Base-by-base conservation (phyloP, 2,888 invertebrate species). In the Hedychridium roseum region DNA sequence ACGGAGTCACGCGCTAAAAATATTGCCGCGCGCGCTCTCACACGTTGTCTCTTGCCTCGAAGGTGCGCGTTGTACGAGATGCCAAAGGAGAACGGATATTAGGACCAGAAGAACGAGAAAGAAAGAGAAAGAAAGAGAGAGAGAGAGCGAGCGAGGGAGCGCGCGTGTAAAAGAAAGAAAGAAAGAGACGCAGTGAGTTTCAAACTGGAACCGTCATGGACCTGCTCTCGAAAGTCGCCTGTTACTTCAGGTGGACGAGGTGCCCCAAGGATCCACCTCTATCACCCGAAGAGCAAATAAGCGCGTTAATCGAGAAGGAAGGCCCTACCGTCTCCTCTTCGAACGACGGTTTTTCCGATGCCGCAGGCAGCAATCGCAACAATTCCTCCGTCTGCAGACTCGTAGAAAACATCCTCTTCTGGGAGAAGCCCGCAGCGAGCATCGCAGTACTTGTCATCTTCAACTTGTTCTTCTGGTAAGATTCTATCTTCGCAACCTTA, bases 381-480 rank as follows among this genome's bases (percentile, higher is more conserved):
- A n/a, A n/a, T n/a, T n/a, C n/a, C n/a, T n/a, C n/a, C n/a, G n/a
- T n/a, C 21, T 53, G 70, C 11, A 57, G 40, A 11, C 57, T 71
- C 37, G 43, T 74, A 47, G 71, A 73, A 61, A 71, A 71, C 47
- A 68, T 74, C 31, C 49, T 76, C 4, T 57, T 76, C 15, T 74
- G 74, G 76, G 73, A 76, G 43, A 71, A 73, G 49, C 64, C 70
- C 32, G 59, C 68, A 53, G 69, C 74, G 64, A 76, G 74, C 57
- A 63, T 73, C 54, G 67, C 69, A 50, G 66, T 73, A 42, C 61
- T 76, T 30, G 50, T 76, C 42, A 59, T 71, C 38, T 76, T 77
- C 68, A 73, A 70, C 54, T 59, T 73, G 52, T 49, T 73, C 34
- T 75, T 74, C 61, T 78, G 78, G 78, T 78, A 50, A 70, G 77